Base-by-base conservation (phyloP, 1,140 invertebrate species). In the Andricus grossulariae region DNA sequence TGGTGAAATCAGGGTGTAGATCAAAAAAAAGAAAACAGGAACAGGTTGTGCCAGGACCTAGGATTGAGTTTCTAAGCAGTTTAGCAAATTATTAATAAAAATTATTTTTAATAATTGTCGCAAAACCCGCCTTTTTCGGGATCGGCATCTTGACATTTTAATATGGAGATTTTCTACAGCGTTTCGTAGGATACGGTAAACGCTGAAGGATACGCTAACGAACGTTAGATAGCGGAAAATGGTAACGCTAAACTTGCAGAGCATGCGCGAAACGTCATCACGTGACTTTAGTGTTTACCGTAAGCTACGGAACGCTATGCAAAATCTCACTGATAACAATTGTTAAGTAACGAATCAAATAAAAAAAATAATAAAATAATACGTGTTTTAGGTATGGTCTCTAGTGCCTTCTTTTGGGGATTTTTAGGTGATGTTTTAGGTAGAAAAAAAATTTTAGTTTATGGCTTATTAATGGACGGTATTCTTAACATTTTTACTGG, bases 331-430 rank as follows among this genome's bases (percentile, higher is more conserved):
- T n/a, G n/a, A n/a, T n/a, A n/a, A n/a, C n/a, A n/a, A n/a, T 10
- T 45, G 7, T 45, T 45, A 11, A 1, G 10, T 10, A 45, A 8
- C 39, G 39, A 19, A 21, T 55, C 66, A 60, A 21, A 66, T 19
- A 70, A 32, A 18, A 15, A 75, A 25, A 70, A n/a, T 19, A 19
- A 15, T 25, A 19, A 21, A 60, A 55, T 39, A 71, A 54, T 74
- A 11, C 32, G 3, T 71, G 6, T 74, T 73, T 55, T 50, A 94
- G 96, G 96, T 70, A 97, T 97, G 96, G 94, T 97, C 80, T 91
- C 94, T 0, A 96, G 96, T 70, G 96, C 95, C 0, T 93, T 96
- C 83, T 82, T 97, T 18, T 97, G 96, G 96, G 96, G 96, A 5
- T 96, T 95, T 77, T 84, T 97, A 10, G 95, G 95, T 0, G 97